Evolutionary conservation across 2,888 invertebrate species (phyloP).

Genomic region (Epiblema foenella): DNA sequence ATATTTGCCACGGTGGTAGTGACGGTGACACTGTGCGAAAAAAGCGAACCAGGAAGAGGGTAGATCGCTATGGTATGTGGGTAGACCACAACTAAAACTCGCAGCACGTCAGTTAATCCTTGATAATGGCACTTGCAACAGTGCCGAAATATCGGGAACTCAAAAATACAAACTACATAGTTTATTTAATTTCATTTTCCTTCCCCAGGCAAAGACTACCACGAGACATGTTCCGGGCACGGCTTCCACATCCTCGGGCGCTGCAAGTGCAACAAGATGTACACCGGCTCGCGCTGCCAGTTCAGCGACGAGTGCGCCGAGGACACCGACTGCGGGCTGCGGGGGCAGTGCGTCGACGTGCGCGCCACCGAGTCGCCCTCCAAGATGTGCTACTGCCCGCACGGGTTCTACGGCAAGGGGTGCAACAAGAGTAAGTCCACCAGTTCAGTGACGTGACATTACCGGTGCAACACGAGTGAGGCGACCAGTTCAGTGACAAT

Average conservation of each 20-base stretch:
- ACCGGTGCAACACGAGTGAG: slow-evolving; percentile 92
- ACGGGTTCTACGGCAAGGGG: slow-evolving; percentile 94
- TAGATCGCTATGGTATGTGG: no score
- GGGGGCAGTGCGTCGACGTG: slow-evolving; percentile 93
- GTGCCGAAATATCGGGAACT: no score
- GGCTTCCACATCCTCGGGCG: slow-evolving; percentile 91
- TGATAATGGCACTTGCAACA: no score
- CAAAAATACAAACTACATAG: no score
- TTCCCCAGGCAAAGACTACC: slow-evolving; percentile 88
- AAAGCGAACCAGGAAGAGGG: no score
- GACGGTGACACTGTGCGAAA: no score
- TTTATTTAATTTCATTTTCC: not conserved
- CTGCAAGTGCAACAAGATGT: slow-evolving; percentile 92
- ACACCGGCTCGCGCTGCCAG: slow-evolving; percentile 93
- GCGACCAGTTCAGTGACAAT: no score
- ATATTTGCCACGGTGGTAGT: no score
- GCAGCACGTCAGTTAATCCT: no score
- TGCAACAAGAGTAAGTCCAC: slow-evolving; percentile 91
- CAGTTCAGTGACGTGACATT: slow-evolving; percentile 90
- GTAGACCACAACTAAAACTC: no score
- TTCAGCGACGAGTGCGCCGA: slow-evolving; percentile 94
- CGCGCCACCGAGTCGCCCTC: slow-evolving; percentile 92
- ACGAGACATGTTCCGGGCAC: slow-evolving; percentile 93
- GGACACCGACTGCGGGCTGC: slow-evolving; percentile 93
- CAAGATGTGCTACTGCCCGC: slow-evolving; percentile 94